phyloP scores from a whole-genome alignment of 2,888 invertebrate genomes.

The Agrenia bidenticulata region DNA sequence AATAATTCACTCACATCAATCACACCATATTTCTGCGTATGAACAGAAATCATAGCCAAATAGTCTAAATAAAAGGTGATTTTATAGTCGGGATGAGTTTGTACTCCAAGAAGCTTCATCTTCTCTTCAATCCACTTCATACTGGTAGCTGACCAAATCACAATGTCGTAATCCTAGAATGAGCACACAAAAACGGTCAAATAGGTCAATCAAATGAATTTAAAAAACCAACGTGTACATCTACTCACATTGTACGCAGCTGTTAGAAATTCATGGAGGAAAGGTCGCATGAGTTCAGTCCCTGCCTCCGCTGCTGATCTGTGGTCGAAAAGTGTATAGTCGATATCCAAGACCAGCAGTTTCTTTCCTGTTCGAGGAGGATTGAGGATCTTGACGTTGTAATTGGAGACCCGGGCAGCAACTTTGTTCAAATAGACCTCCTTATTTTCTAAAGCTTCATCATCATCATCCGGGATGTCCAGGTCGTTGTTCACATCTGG shows the following conservation, averaged over 20 bases:
- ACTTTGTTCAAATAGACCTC: slow-evolving; percentile 62
- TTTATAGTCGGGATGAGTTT: slow-evolving; percentile 79
- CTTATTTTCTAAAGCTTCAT: slow-evolving; percentile 68
- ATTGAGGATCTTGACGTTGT: slow-evolving; percentile 66
- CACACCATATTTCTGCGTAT: slow-evolving; percentile 84
- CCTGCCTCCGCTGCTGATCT: slow-evolving; percentile 87
- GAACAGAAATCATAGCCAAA: slow-evolving; percentile 91
- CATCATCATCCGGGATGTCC: slow-evolving; percentile 56
- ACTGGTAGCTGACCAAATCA: slow-evolving; percentile 97
- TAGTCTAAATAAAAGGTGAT: slow-evolving; percentile 89
- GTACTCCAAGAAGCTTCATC: slow-evolving; percentile 87
- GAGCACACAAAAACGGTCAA: no score
- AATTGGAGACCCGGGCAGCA: slow-evolving; percentile 58
- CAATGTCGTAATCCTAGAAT: slow-evolving; percentile 80
- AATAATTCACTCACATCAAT: slow-evolving; percentile 67
- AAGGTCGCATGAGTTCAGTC: slow-evolving; percentile 89
- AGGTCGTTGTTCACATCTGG: slow-evolving; percentile 50
- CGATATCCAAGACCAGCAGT: slow-evolving; percentile 89
- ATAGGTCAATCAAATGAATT: no score
- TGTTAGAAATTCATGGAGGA: slow-evolving; percentile 88
- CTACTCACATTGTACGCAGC: slow-evolving; percentile 68
- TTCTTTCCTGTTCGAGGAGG: slow-evolving; percentile 82
- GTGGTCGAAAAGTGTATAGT: slow-evolving; percentile 95
- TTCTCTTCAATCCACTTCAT: slow-evolving; percentile 94
- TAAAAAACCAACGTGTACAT: no score